Percentiles rank a stretch among this genome's conserved stretches.
These are phyloP conservation scores for Melanchra persicariae DNA, from an alignment of 2,888 invertebrate species.

Conservation along the genomic window DNA sequence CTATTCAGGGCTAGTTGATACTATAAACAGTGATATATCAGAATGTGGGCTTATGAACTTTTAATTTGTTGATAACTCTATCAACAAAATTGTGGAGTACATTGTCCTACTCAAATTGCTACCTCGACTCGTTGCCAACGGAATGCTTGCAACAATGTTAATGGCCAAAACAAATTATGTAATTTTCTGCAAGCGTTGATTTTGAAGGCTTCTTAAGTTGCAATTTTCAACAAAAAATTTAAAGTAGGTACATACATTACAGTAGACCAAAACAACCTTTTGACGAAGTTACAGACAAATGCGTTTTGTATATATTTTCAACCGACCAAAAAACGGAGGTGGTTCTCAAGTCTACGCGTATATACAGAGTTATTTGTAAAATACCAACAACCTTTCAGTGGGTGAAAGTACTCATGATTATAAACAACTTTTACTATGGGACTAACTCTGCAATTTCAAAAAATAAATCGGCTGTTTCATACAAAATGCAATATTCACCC, in stretches of 20 bases:
- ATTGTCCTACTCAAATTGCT: conserved; percentile 16
- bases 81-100: conserved; percentile 20
- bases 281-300: not conserved
- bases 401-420: too few relatives aligned
- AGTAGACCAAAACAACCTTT: not conserved
- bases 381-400: too few relatives aligned
- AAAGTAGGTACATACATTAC: not conserved
- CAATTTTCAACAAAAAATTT: not conserved
- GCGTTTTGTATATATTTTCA: too few relatives aligned
- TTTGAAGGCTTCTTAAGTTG: not conserved
- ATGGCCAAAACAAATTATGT: conserved; percentile 27
- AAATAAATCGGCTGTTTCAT: too few relatives aligned
- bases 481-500: too few relatives aligned
- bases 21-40: not conserved
- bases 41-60: not conserved
- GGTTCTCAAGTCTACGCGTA: too few relatives aligned
- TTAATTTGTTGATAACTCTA: conserved; percentile 28
- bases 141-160: conserved; percentile 17
- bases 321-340: too few relatives aligned
- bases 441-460: too few relatives aligned
- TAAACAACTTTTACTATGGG: too few relatives aligned
- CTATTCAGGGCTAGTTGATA: not conserved
- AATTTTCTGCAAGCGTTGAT: conserved; percentile 26
- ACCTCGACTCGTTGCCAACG: conserved; percentile 23
- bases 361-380: too few relatives aligned